Evolutionary conservation across 2,113 vertebrate species (phyloP).

Genomic region (human): GRCh38 chr1:113653001-113653500

Average conservation of each 20-base stretch:
- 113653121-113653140: neutral
- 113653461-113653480: too few relatives aligned
- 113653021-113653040: neutral
- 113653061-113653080: neutral
- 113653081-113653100: neutral
- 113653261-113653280: conserved; percentile 19
- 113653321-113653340: neutral
- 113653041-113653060: neutral
- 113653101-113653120: rapidly evolving
- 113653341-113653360: neutral
- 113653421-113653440: too few relatives aligned
- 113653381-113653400: too few relatives aligned
- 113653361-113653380: too few relatives aligned
- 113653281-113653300: neutral
- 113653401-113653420: too few relatives aligned
- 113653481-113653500: too few relatives aligned
- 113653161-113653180: neutral
- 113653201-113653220: neutral
- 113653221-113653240: neutral
- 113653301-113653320: neutral
- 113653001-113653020: neutral
- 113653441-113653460: too few relatives aligned
- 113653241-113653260: neutral
- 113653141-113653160: neutral
- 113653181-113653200: neutral